These are phyloP conservation scores for Anastrepha obliqua DNA, from an alignment of 1,140 invertebrate species.

Conservation along the genomic window DNA sequence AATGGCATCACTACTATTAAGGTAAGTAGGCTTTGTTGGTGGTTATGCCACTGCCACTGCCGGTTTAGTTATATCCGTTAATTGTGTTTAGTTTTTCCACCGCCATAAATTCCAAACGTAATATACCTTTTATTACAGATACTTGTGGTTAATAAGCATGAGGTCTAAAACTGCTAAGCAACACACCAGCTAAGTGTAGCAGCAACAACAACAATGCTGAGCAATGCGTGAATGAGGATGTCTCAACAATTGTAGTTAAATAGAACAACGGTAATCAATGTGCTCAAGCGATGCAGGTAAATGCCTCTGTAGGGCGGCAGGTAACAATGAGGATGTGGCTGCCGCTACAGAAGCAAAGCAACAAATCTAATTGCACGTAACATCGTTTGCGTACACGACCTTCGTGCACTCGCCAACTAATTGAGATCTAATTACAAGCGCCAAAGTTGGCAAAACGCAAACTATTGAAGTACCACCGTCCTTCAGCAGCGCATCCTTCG, in stretches of 20 bases:
- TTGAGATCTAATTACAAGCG: constrained; percentile 48
- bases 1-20: no score
- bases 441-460: constrained; percentile 26
- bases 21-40: no score
- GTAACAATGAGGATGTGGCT: background rate
- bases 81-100: constrained; percentile 41
- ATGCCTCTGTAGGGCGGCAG: background rate
- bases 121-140: background rate
- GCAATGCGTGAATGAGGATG: background rate
- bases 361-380: constrained; percentile 12
- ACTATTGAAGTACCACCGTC: background rate
- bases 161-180: constrained; percentile 9
- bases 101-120: background rate
- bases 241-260: background rate
- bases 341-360: background rate
- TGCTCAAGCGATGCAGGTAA: background rate
- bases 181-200: background rate
- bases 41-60: no score
- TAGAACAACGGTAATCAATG: constrained; percentile 3
- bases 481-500: constrained; percentile 6
- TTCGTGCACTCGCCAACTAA: constrained; percentile 20
- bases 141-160: background rate
- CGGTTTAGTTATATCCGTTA: background rate
- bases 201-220: background rate
- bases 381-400: background rate